Evolutionary conservation across 2,113 vertebrate species (phyloP), one percentile per base, ranked within the genome.

Genomic region (Myotis yumanensis): DNA sequence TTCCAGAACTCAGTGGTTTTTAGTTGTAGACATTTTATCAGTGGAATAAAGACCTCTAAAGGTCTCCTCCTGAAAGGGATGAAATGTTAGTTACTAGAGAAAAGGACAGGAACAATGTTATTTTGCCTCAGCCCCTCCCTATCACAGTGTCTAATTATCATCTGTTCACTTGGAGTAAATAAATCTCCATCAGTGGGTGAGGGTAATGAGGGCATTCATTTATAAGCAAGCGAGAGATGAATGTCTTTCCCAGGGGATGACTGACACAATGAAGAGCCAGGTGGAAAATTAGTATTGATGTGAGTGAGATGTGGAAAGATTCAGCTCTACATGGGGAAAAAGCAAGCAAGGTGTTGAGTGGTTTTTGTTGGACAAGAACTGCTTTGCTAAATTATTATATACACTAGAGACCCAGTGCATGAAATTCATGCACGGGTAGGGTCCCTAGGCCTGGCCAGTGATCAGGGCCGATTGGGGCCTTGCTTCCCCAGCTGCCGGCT

Each of bases 1-100:
- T 96, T 90, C 95, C 95, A 97, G 93, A 95, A 85, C 71, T 69
- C 82, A 43, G 57, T 92, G 73, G 59, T 79, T 94, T 94, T 96
- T 81, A 48, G 69, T 80, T 76, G 30, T 95, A 59, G 69, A 32
- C n/a, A 37, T 93, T 96, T 95, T 94, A 95, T 95, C 77, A 59
- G 46, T 54, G 71, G 93, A 91, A 95, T 89, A 95, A 95, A 97
- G 89, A 72, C 66, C 62, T 94, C 62, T 79, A 89, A 91, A 96
- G 72, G 30, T 90, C 86, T 95, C 54, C 83, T 32, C 17, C 25
- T 86, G 69, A 89, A 91, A 94, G 86, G 93, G 87, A 92, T 73
- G 81, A 95, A 79, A 95, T 93, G 95, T 91, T 96, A 87, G 91
- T 76, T 88, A n/a, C 77, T 73, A 80, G 85, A 89, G 89, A 96